Evolutionary conservation across 2,797 vertebrate genomes (phyloP).

Genomic region (Macroramphosus scolopax): DNA sequence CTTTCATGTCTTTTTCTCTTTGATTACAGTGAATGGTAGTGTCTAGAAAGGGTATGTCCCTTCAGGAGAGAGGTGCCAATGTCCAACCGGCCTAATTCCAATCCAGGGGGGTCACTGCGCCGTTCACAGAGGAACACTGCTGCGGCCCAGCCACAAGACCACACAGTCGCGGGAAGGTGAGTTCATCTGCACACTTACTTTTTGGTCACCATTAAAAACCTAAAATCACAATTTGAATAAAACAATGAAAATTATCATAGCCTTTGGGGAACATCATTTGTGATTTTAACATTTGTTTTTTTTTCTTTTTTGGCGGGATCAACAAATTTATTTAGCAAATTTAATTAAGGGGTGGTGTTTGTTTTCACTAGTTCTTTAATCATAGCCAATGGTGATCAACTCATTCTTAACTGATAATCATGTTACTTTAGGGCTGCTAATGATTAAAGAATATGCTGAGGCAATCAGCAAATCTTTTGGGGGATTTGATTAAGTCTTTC

Average conservation of each 20-base stretch:
- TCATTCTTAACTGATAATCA: constrained; percentile 26
- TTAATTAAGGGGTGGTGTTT: constrained; percentile 1
- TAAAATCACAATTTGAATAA: constrained; percentile 6
- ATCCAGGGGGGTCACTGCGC: constrained; percentile 99
- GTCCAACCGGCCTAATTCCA: constrained; percentile 99
- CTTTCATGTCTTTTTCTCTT: constrained; percentile 22
- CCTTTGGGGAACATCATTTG: constrained; percentile 2
- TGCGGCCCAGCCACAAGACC: constrained; percentile 99
- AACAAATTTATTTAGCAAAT: not conserved
- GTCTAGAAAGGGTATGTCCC: constrained; percentile 99
- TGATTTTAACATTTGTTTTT: constrained; percentile 3
- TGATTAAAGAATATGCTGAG: constrained; percentile 20
- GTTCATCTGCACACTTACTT: constrained; percentile 28
- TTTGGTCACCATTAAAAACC: not conserved
- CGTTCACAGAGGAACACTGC: constrained; percentile 99
- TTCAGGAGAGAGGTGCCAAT: constrained; percentile 99
- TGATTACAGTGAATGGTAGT: constrained; percentile 98
- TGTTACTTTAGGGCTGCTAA: constrained; percentile 23
- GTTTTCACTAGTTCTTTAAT: constrained; percentile 11
- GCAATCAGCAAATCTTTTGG: constrained; percentile 20
- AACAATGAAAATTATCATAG: not conserved
- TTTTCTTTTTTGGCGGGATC: constrained; percentile 5
- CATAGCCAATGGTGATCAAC: constrained; percentile 20
- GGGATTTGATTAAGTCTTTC: constrained; percentile 35
- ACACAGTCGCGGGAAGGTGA: constrained; percentile 95